A percentile compares a stretch with the other conserved stretches of the same genome.
Conservation (phyloP, 2,797 vertebrate genomes). For the Mustela erminea region DNA sequence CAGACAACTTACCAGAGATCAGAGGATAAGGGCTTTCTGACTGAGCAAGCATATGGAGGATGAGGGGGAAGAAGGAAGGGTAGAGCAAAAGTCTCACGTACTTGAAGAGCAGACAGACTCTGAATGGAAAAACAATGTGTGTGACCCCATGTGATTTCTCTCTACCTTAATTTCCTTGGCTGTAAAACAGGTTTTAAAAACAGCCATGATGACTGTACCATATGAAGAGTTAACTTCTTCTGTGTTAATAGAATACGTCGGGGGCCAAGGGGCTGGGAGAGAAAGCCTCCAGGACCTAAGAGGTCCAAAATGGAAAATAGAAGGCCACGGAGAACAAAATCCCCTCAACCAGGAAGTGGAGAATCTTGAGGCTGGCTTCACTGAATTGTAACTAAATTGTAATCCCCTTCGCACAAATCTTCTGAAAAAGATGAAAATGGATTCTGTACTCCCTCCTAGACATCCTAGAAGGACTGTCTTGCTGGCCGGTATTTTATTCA, state of each 20-base stretch:
- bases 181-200: conserved; percentile 5
- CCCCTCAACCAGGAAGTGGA: not conserved
- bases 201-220: not conserved
- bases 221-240: not conserved
- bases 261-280: not conserved
- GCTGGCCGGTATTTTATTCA: not conserved
- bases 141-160: not conserved
- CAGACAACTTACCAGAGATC: conserved; percentile 35
- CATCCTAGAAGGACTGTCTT: not conserved
- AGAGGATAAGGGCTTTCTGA: not conserved
- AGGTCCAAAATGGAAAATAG: not conserved
- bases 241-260: not conserved
- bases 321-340: not conserved
- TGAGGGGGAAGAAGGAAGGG: not conserved
- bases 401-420: not conserved
- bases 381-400: not conserved
- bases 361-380: not conserved
- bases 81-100: not conserved
- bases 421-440: not conserved
- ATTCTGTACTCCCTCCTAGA: not conserved
- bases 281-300: not conserved
- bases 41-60: not conserved
- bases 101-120: not conserved
- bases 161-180: conserved; percentile 14
- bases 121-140: not conserved